phyloP scores from a whole-genome alignment of 2,113 vertebrate species.

The Cathartes aura region DNA sequence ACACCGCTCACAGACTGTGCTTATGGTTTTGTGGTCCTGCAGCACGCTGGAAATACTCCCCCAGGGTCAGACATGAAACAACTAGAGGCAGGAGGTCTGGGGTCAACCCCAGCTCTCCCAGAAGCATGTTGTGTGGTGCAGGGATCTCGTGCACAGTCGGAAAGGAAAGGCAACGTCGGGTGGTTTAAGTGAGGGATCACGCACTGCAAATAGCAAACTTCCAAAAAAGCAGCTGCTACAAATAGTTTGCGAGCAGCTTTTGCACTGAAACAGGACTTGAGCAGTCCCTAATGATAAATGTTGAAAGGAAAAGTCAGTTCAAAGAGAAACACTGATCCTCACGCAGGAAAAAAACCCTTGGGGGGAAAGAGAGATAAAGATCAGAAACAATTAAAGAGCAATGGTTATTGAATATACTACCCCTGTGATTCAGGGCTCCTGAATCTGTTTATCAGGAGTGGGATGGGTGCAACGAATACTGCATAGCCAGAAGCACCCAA shows the following conservation, averaged over 20 bases:
- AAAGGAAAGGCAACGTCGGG: neutral
- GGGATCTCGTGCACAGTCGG: neutral
- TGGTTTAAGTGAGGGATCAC: neutral
- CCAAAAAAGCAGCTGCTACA: neutral
- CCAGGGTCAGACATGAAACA: neutral
- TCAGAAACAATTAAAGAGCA: constrained; percentile 47
- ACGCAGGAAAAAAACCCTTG: neutral
- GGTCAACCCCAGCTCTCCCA: neutral
- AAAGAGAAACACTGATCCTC: constrained; percentile 27
- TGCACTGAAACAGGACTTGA: neutral
- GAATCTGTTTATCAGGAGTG: neutral
- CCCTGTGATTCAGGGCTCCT: constrained; percentile 10
- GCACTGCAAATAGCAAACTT: neutral
- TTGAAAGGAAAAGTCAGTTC: constrained; percentile 56
- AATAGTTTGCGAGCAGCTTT: neutral
- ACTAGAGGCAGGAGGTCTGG: neutral
- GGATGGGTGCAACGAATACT: neutral
- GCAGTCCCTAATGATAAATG: neutral
- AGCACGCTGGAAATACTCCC: neutral
- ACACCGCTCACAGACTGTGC: neutral
- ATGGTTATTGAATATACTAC: constrained; percentile 12
- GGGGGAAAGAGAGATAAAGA: constrained; percentile 19
- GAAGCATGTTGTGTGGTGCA: neutral
- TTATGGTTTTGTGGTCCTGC: neutral
- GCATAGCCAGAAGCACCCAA: constrained; percentile 20